phyloP scores from a whole-genome alignment of 2,888 invertebrate genomes.

The Troides oblongomaculatus region DNA sequence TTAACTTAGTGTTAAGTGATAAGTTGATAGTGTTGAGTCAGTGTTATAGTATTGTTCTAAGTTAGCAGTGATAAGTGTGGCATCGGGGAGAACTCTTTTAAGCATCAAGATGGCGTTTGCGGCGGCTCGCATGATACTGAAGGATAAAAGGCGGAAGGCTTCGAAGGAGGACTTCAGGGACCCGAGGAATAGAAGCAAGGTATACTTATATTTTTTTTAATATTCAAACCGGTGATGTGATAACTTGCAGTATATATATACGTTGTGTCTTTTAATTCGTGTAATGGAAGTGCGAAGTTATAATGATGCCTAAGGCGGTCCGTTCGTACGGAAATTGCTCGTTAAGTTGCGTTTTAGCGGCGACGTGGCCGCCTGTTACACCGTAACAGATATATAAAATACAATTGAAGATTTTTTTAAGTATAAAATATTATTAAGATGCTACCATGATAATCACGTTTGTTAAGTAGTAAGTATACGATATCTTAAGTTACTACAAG shows the following conservation, averaged over 20 bases:
- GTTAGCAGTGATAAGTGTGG: conserved; percentile 38
- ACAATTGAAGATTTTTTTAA: neutral
- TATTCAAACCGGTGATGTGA: neutral
- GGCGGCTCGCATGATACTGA: conserved; percentile 90
- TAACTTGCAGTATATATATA: neutral
- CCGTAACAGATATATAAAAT: conserved; percentile 28
- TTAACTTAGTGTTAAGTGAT: conserved; percentile 35
- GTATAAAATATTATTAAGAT: neutral
- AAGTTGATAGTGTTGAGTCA: conserved; percentile 13
- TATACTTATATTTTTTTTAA: conserved; percentile 53
- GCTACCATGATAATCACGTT: conserved; percentile 23
- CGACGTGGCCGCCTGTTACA: conserved; percentile 39
- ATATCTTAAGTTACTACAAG: no score
- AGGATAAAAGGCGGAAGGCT: conserved; percentile 89
- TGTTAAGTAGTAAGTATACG: neutral
- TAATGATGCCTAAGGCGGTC: conserved; percentile 52
- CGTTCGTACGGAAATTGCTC: conserved; percentile 68
- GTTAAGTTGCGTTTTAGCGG: conserved; percentile 49
- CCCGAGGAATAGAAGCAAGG: conserved; percentile 89
- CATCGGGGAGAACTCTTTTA: conserved; percentile 36
- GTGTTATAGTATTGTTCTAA: conserved; percentile 30
- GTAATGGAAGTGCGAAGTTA: conserved; percentile 23
- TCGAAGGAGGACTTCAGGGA: conserved; percentile 89
- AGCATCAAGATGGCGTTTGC: conserved; percentile 87
- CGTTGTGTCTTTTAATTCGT: neutral